Percentiles rank a stretch among this genome's conserved stretches.
These are phyloP conservation scores for Zoanthus sociatus DNA, from an alignment of 92 coral and sea anemone genomes.

Conservation along the genomic window DNA sequence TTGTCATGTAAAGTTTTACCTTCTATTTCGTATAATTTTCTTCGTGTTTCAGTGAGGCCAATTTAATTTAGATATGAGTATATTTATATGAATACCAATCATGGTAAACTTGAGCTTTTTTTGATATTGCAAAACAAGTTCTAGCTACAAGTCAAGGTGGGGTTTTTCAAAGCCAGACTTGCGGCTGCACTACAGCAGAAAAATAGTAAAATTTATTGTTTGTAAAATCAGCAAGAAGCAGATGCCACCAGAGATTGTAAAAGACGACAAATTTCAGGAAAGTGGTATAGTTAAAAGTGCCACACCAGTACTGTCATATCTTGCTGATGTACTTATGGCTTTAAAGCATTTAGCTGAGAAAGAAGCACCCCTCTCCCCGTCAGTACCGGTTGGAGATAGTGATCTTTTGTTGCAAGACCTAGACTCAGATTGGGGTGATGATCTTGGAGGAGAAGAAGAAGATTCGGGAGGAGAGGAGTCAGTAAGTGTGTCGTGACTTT, in stretches of 20 bases:
- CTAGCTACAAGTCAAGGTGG: too few species aligned
- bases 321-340: slow-evolving; percentile 90
- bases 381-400: slow-evolving; percentile 72
- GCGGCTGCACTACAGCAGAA: slow-evolving; percentile 1
- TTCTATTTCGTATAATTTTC: too few species aligned
- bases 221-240: slow-evolving; percentile 66
- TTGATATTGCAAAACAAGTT: too few species aligned
- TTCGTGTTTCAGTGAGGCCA: too few species aligned
- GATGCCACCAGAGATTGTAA: slow-evolving; percentile 70
- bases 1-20: too few species aligned
- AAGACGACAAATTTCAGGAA: slow-evolving; percentile 71
- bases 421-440: slow-evolving; percentile 97
- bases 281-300: slow-evolving; percentile 87
- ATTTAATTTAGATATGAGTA: too few species aligned
- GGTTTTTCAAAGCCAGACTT: too few species aligned
- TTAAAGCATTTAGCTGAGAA: slow-evolving; percentile 80
- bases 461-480: slow-evolving; percentile 98
- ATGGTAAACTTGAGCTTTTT: too few species aligned
- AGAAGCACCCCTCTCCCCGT: slow-evolving; percentile 81
- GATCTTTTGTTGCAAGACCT: slow-evolving; percentile 81
- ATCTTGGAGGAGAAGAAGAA: slow-evolving; percentile 90
- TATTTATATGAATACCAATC: too few species aligned
- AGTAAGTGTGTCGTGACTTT: slow-evolving; percentile 34
- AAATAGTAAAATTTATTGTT: background rate
- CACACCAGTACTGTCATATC: slow-evolving; percentile 83